Percentiles rank a stretch among this genome's conserved stretches.
Evolutionary conservation across 2,888 invertebrate genomes (phyloP).

Genomic region (Automeris io): DNA sequence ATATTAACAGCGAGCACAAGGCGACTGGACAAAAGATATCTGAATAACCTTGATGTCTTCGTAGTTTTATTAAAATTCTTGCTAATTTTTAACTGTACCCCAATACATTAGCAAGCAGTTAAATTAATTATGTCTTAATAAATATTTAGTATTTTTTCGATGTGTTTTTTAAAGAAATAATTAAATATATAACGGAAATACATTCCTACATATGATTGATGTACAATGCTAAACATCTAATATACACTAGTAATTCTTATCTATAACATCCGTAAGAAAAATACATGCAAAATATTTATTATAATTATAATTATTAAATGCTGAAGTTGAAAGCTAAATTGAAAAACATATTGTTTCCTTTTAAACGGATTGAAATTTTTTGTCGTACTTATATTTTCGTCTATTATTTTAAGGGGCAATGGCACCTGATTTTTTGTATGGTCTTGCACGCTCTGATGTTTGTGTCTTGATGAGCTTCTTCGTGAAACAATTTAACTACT

Average conservation of each 20-base stretch:
- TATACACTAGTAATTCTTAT: no score
- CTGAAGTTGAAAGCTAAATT: no score
- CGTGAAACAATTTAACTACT: neutral
- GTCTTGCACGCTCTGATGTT: conserved; percentile 1
- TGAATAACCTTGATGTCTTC: neutral
- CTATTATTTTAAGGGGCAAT: conserved; percentile 8
- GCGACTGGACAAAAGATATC: neutral
- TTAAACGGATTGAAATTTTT: conserved; percentile 7
- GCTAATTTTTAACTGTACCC: neutral
- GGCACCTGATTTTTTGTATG: conserved; percentile 8
- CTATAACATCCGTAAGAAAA: no score
- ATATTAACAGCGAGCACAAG: neutral
- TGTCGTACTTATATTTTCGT: neutral
- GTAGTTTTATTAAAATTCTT: neutral
- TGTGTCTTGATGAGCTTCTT: conserved; percentile 1
- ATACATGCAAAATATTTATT: no score
- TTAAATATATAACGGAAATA: no score
- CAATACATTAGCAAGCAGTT: no score
- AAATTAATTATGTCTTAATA: no score
- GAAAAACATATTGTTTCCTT: conserved; percentile 7
- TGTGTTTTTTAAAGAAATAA: no score
- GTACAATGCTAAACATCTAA: no score
- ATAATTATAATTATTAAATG: no score
- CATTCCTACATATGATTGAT: no score
- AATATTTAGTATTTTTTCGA: no score